These are phyloP conservation scores for Patagioenas fasciata DNA, from an alignment of 2,113 vertebrate species.

Conservation along the genomic window DNA sequence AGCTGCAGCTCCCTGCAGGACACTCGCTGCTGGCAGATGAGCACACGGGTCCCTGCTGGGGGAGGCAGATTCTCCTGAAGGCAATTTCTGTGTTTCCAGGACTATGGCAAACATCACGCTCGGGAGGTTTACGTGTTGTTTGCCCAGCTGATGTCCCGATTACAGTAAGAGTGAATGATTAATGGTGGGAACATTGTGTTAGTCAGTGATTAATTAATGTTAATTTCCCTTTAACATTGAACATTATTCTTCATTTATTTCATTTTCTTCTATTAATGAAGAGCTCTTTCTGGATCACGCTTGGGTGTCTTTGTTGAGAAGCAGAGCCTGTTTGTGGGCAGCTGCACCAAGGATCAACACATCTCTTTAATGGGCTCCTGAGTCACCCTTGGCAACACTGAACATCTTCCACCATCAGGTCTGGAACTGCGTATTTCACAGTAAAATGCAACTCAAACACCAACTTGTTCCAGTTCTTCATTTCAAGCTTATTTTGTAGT, in stretches of 20 bases:
- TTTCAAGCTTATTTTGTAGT: accelerated
- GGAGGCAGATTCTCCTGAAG: not conserved
- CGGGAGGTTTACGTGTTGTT: accelerated
- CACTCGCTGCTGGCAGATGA: accelerated
- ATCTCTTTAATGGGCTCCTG: not conserved
- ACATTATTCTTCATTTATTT: conserved; percentile 10
- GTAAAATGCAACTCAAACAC: not conserved
- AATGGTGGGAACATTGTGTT: not conserved
- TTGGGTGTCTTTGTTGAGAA: not conserved
- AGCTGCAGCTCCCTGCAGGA: not conserved
- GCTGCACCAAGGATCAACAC: not conserved
- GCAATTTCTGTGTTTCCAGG: accelerated
- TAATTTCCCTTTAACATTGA: conserved; percentile 11
- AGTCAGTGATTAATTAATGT: conserved; percentile 34
- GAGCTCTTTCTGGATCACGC: not conserved
- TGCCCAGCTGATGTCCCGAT: not conserved
- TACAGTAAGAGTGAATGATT: not conserved
- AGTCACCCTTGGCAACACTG: not conserved
- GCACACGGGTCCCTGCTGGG: accelerated
- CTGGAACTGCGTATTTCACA: not conserved
- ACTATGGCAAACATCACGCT: not conserved
- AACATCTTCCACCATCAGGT: not conserved
- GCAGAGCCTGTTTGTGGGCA: not conserved
- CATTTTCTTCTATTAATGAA: not conserved
- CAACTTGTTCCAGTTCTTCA: accelerated